phyloP scores from a whole-genome alignment of 2,797 vertebrate genomes.

The Menidia menidia region DNA sequence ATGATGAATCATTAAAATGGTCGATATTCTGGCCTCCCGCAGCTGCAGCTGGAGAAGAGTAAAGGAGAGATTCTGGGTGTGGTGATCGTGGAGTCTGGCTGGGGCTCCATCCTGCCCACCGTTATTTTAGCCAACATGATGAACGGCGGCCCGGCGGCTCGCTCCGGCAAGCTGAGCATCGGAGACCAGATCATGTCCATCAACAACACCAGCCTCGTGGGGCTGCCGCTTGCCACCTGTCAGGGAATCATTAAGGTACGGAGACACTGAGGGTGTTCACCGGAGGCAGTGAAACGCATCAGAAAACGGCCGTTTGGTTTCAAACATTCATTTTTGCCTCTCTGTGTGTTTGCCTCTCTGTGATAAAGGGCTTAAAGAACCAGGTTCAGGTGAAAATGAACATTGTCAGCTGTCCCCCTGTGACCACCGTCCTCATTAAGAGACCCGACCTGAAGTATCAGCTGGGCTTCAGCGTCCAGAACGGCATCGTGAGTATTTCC shows the following conservation, averaged over 20 bases:
- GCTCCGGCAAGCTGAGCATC: constrained; percentile 97
- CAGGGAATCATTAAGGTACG: constrained; percentile 99
- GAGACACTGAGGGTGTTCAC: not conserved
- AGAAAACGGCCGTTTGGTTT: not conserved
- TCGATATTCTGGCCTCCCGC: constrained; percentile 32
- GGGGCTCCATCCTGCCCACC: constrained; percentile 98
- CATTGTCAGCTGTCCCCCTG: constrained; percentile 98
- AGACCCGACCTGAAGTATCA: constrained; percentile 98
- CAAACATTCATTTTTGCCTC: not conserved
- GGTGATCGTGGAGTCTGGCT: constrained; percentile 98
- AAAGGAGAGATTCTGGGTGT: constrained; percentile 99
- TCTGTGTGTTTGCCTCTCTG: constrained; percentile 33
- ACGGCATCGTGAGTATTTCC: constrained; percentile 90
- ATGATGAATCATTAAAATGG: constrained; percentile 9
- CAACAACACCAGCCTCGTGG: constrained; percentile 98
- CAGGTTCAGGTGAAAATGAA: constrained; percentile 98
- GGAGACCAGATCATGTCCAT: constrained; percentile 99
- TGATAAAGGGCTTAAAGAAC: constrained; percentile 95
- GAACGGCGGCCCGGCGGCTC: constrained; percentile 96
- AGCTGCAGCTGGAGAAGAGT: constrained; percentile 97
- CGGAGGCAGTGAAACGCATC: not conserved
- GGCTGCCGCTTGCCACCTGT: constrained; percentile 97
- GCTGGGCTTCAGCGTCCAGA: constrained; percentile 98
- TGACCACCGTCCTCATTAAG: constrained; percentile 99
- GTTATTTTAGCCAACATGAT: constrained; percentile 99